phyloP scores from a whole-genome alignment of 2,888 invertebrate genomes.

The Dione juno region DNA sequence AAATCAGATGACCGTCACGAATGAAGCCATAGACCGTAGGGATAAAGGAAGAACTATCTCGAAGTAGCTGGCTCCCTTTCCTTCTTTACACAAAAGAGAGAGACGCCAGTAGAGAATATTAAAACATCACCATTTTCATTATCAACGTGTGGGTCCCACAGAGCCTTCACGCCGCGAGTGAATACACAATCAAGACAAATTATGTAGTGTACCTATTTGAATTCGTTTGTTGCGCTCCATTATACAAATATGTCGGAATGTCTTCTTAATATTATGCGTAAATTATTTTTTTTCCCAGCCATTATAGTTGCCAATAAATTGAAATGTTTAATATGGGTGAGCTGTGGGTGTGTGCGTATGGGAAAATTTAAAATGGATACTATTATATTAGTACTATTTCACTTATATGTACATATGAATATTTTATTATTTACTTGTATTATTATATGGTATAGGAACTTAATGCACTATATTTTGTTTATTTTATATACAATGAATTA shows the following conservation, averaged over 20 bases:
- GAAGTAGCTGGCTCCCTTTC: conserved; percentile 30
- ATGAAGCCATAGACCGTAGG: conserved; percentile 54
- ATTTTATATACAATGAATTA: too few relatives aligned
- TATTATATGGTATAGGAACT: too few relatives aligned
- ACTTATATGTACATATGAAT: background rate
- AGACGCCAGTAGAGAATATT: conserved; percentile 54
- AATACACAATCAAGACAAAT: conserved; percentile 70
- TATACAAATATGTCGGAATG: conserved; percentile 50
- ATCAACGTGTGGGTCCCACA: conserved; percentile 74
- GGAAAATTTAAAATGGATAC: conserved; percentile 3
- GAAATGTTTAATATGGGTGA: conserved; percentile 40
- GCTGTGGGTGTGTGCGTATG: conserved; percentile 9
- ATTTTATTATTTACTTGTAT: background rate
- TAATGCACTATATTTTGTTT: too few relatives aligned
- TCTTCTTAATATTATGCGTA: conserved; percentile 44
- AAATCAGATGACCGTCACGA: conserved; percentile 71
- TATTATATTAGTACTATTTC: background rate
- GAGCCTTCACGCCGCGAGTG: conserved; percentile 60
- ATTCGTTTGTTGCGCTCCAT: conserved; percentile 53
- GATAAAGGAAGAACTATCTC: conserved; percentile 43
- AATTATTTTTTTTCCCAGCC: conserved; percentile 39
- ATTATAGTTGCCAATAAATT: conserved; percentile 45
- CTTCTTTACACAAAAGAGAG: conserved; percentile 47
- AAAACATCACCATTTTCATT: conserved; percentile 68
- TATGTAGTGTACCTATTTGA: conserved; percentile 67